Conservation (phyloP, 2,113 vertebrate genomes). For the Bucco capensis region DNA sequence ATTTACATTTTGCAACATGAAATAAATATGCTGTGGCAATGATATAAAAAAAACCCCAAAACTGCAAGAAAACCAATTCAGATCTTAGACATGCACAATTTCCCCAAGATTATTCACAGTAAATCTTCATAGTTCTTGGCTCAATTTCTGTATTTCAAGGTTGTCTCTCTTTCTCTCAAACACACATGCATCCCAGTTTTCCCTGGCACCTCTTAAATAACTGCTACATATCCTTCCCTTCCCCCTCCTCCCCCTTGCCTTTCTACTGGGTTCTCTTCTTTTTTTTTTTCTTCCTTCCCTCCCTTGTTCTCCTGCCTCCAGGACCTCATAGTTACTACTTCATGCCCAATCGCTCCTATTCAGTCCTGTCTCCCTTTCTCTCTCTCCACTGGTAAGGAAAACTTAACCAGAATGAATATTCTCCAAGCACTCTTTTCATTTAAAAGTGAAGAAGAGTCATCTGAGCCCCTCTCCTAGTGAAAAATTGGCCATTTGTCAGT, state of each 20-base stretch:
- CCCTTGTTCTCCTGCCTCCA: constrained; percentile 22
- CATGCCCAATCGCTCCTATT: constrained; percentile 37
- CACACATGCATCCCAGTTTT: neutral
- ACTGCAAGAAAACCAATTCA: accelerated
- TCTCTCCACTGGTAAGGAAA: constrained; percentile 42
- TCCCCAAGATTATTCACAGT: neutral
- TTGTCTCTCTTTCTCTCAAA: neutral
- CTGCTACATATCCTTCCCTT: neutral
- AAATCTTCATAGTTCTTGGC: neutral
- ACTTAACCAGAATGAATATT: constrained; percentile 39
- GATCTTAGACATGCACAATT: neutral
- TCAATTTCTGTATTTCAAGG: neutral
- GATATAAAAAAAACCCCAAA: neutral
- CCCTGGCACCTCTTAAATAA: constrained; percentile 23
- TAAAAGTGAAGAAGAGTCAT: constrained; percentile 40
- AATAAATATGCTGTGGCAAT: neutral
- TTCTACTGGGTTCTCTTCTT: constrained; percentile 29
- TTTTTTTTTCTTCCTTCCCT: constrained; percentile 17
- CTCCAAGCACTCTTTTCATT: constrained; percentile 28
- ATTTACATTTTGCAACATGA: neutral
- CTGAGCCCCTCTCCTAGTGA: neutral
- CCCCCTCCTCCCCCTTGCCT: neutral
- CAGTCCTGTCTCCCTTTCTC: neutral
- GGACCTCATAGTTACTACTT: constrained; percentile 46
- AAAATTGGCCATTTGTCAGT: constrained; percentile 26